Evolutionary conservation across 2,888 invertebrate genomes (phyloP).

Genomic region (Electrophaes corylata): DNA sequence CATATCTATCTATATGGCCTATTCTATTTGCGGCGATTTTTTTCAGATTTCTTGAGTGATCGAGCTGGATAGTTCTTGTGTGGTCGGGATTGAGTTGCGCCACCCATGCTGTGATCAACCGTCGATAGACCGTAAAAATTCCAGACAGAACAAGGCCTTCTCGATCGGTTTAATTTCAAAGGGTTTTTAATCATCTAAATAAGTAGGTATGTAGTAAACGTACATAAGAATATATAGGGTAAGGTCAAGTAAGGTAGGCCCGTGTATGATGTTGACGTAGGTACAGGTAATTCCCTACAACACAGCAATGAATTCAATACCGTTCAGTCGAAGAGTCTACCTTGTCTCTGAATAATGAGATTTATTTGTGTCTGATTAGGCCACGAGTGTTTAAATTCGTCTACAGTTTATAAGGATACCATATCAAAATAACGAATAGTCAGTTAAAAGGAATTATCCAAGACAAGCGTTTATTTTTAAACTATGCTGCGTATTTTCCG

Average conservation of each 20-base stretch:
- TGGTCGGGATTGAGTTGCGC: slow-evolving; percentile 8
- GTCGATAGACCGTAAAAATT: slow-evolving; percentile 20
- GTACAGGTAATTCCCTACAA: not conserved
- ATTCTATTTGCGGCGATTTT: no score
- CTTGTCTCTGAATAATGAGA: no score
- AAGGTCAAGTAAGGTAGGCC: not conserved
- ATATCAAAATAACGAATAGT: no score
- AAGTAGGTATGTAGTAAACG: not conserved
- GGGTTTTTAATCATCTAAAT: not conserved
- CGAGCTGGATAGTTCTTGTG: not conserved
- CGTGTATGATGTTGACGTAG: not conserved
- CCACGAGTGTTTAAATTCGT: no score
- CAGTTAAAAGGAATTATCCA: not conserved
- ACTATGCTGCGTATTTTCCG: not conserved
- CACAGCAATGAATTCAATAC: no score
- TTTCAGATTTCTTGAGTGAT: not conserved
- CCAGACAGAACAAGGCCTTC: slow-evolving; percentile 14
- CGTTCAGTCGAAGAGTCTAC: no score
- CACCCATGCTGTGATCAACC: slow-evolving; percentile 15
- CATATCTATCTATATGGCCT: no score
- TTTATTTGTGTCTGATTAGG: no score
- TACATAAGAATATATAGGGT: not conserved
- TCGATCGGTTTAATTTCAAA: slow-evolving; percentile 3
- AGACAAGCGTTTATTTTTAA: not conserved
- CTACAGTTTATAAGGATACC: not conserved